Conservation (phyloP, 2,113 vertebrate species). For the Heterotis niloticus region DNA sequence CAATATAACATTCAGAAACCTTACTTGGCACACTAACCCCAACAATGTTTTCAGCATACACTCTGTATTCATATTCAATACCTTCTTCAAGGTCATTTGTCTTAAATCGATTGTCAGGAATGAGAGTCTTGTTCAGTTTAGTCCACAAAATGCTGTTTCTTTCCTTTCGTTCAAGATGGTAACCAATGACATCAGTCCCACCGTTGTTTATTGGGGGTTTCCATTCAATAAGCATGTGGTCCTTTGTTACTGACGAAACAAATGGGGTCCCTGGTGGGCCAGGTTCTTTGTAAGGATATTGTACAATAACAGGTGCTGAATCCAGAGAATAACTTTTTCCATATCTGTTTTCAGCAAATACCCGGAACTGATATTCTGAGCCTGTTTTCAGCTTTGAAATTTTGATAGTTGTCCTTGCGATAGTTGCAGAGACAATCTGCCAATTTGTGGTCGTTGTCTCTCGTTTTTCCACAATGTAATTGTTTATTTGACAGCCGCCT, state of each 20-base stretch:
- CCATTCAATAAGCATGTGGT: constrained; percentile 92
- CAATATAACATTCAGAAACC: constrained; percentile 81
- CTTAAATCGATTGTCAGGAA: constrained; percentile 85
- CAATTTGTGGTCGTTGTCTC: constrained; percentile 89
- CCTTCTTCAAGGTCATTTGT: constrained; percentile 90
- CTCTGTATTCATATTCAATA: constrained; percentile 95
- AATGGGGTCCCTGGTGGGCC: constrained; percentile 83
- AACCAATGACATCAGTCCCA: constrained; percentile 86
- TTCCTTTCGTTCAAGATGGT: constrained; percentile 95
- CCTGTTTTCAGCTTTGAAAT: constrained; percentile 88
- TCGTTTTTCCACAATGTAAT: constrained; percentile 95
- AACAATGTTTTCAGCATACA: constrained; percentile 94
- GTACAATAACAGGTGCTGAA: constrained; percentile 78
- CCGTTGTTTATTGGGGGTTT: constrained; percentile 86
- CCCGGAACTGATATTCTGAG: constrained; percentile 92
- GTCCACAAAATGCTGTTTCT: constrained; percentile 95
- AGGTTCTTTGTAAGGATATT: constrained; percentile 91
- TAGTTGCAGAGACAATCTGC: constrained; percentile 92
- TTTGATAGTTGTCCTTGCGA: constrained; percentile 96
- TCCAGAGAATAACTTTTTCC: constrained; percentile 84
- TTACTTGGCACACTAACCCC: constrained; percentile 88
- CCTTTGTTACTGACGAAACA: constrained; percentile 81
- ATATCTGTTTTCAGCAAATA: constrained; percentile 94
- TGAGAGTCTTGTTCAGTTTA: constrained; percentile 84
- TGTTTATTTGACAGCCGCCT: constrained; percentile 95